Base-by-base conservation (phyloP, 23 tunicate genomes). In the Halocynthia aurantium region DNA sequence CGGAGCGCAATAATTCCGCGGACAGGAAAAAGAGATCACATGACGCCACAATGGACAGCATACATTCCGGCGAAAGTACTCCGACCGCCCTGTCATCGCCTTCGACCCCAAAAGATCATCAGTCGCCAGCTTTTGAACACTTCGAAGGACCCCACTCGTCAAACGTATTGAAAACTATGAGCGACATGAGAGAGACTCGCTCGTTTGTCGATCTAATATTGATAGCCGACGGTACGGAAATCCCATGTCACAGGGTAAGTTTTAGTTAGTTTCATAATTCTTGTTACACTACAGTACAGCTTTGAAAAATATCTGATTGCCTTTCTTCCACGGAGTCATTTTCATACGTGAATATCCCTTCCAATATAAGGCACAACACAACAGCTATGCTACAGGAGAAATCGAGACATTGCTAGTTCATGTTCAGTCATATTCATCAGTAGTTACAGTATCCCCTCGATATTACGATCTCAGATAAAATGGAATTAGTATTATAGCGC, bases 161-260 rank as follows among this genome's bases (percentile, higher is more conserved):
- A 21, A 49, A 52, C 15, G 15, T 84, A 57, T 67, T 89, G 50
- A 52, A 49, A 8, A 50, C 73, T 5, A 53, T 89, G 75, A 73
- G 84, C 82, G 80, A 81, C 51, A 75, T 86, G 85, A 80, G 96
- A 76, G 58, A 7, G 5, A 52, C 60, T 0, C 76, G 82, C n/a
- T 80, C 84, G 73, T 79, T 84, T 52, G 82, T 89, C 22, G 96
- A 89, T 60, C 21, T 89, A 15, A 72, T 74, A 20, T 67, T 89
- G 57, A 82, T 80, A 40, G 83, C 76, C 9, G 85, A 89, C 7
- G 88, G 81, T 12, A 84, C 76, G 60, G 83, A 80, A 53, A 69
- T 89, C 8, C 96, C 96, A 2, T 89, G 96, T 58, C 96, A 89
- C 63, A 89, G 84, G 73, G 96, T 89, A 5, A 58, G 76, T 65